phyloP scores from a whole-genome alignment of 2,113 vertebrate genomes.

The Melanocharis versteri region DNA sequence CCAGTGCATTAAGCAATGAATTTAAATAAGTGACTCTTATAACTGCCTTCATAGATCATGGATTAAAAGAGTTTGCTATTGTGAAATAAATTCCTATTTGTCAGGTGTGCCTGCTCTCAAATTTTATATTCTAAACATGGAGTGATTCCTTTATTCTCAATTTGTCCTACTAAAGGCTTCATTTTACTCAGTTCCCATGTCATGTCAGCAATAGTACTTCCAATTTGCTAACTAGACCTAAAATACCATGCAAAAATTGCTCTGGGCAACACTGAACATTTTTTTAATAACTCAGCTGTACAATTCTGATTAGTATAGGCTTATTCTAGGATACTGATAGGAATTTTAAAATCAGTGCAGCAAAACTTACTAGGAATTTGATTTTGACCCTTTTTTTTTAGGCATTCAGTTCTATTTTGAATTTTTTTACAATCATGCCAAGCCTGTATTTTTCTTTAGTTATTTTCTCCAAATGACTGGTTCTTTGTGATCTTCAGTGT shows the following conservation, averaged over 20 bases:
- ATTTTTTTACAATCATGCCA: background rate
- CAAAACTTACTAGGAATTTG: background rate
- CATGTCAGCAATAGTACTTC: background rate
- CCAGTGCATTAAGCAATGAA: background rate
- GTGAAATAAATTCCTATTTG: constrained; percentile 7
- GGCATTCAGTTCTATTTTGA: background rate
- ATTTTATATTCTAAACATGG: background rate
- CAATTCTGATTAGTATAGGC: background rate
- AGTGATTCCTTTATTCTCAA: background rate
- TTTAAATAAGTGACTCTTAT: constrained; percentile 7
- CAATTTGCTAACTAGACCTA: background rate
- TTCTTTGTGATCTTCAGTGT: background rate
- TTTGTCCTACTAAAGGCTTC: background rate
- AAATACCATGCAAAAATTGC: background rate
- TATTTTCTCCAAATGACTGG: background rate
- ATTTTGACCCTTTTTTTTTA: background rate
- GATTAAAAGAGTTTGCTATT: background rate
- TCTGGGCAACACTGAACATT: background rate
- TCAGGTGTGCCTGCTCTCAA: background rate
- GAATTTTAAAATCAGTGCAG: background rate
- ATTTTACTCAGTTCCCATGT: background rate
- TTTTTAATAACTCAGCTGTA: background rate
- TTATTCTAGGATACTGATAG: background rate
- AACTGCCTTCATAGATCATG: background rate
- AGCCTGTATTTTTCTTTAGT: background rate